A percentile compares a stretch with the other conserved stretches of the same genome.
Conservation (phyloP, 2,797 vertebrate genomes). For the Darevskia nairensis region DNA sequence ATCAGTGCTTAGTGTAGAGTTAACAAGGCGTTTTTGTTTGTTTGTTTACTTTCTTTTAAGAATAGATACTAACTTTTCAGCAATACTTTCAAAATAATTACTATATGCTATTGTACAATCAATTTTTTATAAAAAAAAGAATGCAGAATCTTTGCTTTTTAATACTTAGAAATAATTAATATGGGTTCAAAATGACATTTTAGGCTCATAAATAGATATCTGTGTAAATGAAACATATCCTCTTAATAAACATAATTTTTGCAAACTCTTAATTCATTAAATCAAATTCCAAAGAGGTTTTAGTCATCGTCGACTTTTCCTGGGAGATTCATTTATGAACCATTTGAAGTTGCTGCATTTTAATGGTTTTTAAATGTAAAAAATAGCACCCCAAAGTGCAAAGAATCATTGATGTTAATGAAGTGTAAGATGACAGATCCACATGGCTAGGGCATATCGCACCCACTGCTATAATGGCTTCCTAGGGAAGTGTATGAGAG, state of each 20-base stretch:
- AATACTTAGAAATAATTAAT: background rate
- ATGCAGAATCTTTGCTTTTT: rapidly evolving
- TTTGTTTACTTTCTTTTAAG: background rate
- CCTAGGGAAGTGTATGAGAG: too few relatives aligned
- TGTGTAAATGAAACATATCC: conserved; percentile 20
- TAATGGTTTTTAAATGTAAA: background rate
- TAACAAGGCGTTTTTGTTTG: background rate
- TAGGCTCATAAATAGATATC: background rate
- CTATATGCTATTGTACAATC: background rate
- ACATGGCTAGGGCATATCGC: background rate
- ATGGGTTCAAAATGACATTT: background rate
- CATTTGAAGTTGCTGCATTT: background rate
- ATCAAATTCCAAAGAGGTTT: background rate
- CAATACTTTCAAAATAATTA: conserved; percentile 10
- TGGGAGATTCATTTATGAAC: conserved; percentile 6
- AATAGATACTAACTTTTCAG: background rate
- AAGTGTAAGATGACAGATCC: background rate
- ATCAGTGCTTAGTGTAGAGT: background rate
- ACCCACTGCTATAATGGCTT: background rate
- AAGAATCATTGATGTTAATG: conserved; percentile 3
- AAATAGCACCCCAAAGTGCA: conserved; percentile 3
- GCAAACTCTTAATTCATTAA: conserved; percentile 15
- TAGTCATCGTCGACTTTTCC: background rate
- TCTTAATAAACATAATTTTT: conserved; percentile 2
- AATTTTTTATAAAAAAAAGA: background rate